phyloP scores from a whole-genome alignment of 2,797 vertebrate species.

The Argya squamiceps region DNA sequence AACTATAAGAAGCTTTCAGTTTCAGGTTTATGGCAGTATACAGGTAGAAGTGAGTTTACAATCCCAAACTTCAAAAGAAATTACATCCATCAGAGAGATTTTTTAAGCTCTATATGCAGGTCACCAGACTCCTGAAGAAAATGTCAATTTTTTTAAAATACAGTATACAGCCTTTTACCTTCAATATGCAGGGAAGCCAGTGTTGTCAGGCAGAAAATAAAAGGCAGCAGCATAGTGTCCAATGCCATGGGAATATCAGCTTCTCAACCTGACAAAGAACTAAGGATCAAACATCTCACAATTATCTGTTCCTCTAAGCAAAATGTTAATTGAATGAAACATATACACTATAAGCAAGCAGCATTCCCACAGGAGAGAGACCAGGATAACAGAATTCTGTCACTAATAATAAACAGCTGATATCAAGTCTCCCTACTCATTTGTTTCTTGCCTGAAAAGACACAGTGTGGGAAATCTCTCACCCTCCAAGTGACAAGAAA shows the following conservation, averaged over 20 bases:
- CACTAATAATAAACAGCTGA: not conserved
- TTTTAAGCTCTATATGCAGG: not conserved
- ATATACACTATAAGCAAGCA: not conserved
- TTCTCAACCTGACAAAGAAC: conserved; percentile 12
- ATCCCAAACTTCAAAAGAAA: not conserved
- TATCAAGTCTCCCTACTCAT: not conserved
- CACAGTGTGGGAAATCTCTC: not conserved
- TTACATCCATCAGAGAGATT: not conserved
- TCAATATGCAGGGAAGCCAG: not conserved
- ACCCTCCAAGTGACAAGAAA: not conserved
- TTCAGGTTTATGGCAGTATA: not conserved
- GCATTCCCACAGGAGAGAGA: not conserved
- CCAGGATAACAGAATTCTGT: not conserved
- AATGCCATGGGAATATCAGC: not conserved
- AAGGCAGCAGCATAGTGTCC: not conserved
- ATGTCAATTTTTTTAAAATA: not conserved
- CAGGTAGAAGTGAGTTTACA: not conserved
- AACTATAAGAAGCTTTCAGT: not conserved
- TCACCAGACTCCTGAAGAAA: not conserved
- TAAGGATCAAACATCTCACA: not conserved
- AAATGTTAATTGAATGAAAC: not conserved
- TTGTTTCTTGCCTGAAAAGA: not conserved
- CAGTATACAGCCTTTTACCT: not conserved
- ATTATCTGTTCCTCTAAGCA: not conserved
- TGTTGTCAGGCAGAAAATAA: not conserved